These are phyloP conservation scores for Sminthopsis crassicaudata DNA, from an alignment of 2,113 vertebrate species.

Conservation along the genomic window DNA sequence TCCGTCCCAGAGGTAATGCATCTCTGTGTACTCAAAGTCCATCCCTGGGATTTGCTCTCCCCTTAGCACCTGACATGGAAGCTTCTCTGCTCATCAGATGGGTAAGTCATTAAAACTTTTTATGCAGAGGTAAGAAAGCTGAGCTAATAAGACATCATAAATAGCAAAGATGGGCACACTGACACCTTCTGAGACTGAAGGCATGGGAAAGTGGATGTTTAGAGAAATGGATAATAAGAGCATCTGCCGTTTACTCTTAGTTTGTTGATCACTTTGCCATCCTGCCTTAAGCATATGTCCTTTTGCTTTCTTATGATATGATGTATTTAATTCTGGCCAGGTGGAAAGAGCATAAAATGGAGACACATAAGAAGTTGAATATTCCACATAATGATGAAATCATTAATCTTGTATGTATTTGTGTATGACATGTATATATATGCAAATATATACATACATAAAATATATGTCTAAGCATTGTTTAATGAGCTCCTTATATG, in stretches of 20 bases:
- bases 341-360: neutral
- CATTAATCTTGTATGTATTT: neutral
- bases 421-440: too few species aligned
- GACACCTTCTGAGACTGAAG: neutral
- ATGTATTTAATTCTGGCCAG: neutral
- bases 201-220: neutral
- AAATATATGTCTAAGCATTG: neutral
- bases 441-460: too few species aligned
- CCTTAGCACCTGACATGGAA: neutral
- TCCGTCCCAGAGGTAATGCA: neutral
- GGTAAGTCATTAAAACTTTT: neutral
- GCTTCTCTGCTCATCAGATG: neutral
- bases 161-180: neutral
- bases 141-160: neutral
- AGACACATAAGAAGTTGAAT: neutral
- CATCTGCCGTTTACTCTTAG: neutral
- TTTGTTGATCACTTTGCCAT: too few species aligned
- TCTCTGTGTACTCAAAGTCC: neutral
- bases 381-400: neutral
- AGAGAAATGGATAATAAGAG: neutral
- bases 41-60: neutral
- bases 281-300: neutral
- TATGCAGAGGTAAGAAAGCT: neutral
- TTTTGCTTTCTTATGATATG: neutral
- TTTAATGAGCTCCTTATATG: neutral